Conservation (phyloP, 2,113 vertebrate species). For the Oreochromis aureus region DNA sequence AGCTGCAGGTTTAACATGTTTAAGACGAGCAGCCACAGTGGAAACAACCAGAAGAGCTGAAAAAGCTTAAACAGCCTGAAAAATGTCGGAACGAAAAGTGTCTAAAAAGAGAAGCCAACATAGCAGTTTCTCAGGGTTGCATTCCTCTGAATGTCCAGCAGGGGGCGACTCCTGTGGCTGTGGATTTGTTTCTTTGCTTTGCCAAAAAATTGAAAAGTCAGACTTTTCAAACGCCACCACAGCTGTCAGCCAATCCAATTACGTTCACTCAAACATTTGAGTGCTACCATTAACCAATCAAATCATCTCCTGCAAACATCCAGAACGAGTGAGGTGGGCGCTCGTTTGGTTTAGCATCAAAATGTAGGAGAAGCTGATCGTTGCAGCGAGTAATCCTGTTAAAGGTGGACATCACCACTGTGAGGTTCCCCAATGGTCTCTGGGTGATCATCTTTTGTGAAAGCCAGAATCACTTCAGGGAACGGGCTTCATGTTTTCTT, state of each 20-base stretch:
- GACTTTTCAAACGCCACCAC: background rate
- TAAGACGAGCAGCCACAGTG: background rate
- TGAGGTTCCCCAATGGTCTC: rapidly evolving
- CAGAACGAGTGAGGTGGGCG: background rate
- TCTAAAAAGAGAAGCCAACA: background rate
- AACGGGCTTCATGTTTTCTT: background rate
- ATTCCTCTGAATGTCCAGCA: background rate
- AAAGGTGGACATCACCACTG: background rate
- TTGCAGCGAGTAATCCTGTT: background rate
- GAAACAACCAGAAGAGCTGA: background rate
- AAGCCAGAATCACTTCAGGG: background rate
- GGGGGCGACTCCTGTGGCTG: background rate
- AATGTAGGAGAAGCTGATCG: background rate
- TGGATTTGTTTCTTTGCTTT: background rate
- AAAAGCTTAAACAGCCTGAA: background rate
- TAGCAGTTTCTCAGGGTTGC: rapidly evolving
- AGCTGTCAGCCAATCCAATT: background rate
- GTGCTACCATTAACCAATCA: rapidly evolving
- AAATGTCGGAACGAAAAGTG: rapidly evolving
- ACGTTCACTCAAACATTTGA: background rate
- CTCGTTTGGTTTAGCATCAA: background rate
- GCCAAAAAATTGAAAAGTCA: rapidly evolving
- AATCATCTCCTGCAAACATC: rapidly evolving
- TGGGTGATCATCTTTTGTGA: rapidly evolving
- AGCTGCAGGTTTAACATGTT: background rate